Base-by-base conservation (phyloP, 2,888 invertebrate genomes). In the Drosophila glabriapex region DNA sequence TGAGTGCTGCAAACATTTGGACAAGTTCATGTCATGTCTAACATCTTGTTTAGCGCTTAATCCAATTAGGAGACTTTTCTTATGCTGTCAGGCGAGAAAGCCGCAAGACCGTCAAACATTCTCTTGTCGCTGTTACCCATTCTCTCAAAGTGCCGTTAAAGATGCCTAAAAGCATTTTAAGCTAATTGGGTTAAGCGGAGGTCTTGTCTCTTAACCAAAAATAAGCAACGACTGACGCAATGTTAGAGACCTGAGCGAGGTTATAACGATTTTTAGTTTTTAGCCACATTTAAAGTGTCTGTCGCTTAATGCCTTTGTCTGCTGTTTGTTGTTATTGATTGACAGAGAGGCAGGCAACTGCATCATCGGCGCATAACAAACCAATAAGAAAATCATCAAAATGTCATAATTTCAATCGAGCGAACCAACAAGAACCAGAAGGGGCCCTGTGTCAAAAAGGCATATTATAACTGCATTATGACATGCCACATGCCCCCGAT, bases 351-450 rank as follows among this genome's bases (percentile, higher is more conserved):
- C 19, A 81, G 66, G 72, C 62, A 70, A 65, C 64, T 69, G 65
- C 62, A 53, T 67, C 62, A 64, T 46, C 46, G 69, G 28, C 29
- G 68, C 75, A 85, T 90, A 91, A 89, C 82, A 85, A 91, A 90
- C 83, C 91, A 90, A 91, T 91, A 89, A 90, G 91, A 87, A 92
- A 90, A 90, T 92, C 91, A 90, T 92, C 91, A 92, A 92, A 92
- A 92, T 91, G 91, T 89, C 90, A 91, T 92, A 91, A 91, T 91
- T 87, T 88, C 87, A 88, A 87, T 87, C 76, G 76, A 68, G 62
- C 52, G 41, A 54, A 29, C 43, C 46, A 35, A 56, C 41, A 50
- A 43, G 33, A 67, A 54, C 61, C 70, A 10, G 22, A 5, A 22
- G 39, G 55, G 69, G 69, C 19, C 49, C 67, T 69, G 78, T 83